Evolutionary conservation across 2,888 invertebrate species (phyloP), one percentile per base, ranked within the genome.

Genomic region (Stictocephala bisonia): DNA sequence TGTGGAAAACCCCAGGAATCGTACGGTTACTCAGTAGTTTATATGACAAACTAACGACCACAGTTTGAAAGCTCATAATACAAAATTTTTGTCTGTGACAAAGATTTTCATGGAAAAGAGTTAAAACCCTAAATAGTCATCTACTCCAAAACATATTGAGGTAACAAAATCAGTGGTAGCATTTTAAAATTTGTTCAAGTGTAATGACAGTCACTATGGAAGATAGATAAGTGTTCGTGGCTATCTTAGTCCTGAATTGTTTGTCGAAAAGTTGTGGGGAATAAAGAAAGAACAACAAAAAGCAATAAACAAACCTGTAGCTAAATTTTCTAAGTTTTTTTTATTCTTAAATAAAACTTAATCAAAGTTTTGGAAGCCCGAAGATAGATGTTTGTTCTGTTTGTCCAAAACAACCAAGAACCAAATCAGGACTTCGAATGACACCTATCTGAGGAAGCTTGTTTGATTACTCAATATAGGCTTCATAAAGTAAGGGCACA

Each of bases 141-240:
- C 9, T 68, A 27, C 24, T n/a, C 41, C 56, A 31, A 71, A 71
- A 29, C 41, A 71, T 26, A n/a, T 15, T 11, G 26, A 44, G 11
- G 60, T 31, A 29, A 26, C 60, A 15, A n/a, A 44, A 18, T 71
- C 71, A 41, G 60, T 71, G 15, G 48, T 64, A 41, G 71, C 60
- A 15, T 71, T 71, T 20, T 60, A 60, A 15, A 15, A 13, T 1
- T 27, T 50, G 26, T 44, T 58, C 15, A 58, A 71, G 48, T 71
- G 58, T 31, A 22, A 1, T 60, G 71, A 71, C 44, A 71, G 71
- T 44, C 71, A 71, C n/a, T 71, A 71, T 44, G 71, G 58, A 29
- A 13, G 71, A 18, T n/a, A 26, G 41, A 71, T 60, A 35, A 60
- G 71, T 26, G 13, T 48, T 26, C 58, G 71, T 44, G 71, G 71